Conservation (phyloP, 2,888 invertebrate genomes). For the Masnerella sp. region DNA sequence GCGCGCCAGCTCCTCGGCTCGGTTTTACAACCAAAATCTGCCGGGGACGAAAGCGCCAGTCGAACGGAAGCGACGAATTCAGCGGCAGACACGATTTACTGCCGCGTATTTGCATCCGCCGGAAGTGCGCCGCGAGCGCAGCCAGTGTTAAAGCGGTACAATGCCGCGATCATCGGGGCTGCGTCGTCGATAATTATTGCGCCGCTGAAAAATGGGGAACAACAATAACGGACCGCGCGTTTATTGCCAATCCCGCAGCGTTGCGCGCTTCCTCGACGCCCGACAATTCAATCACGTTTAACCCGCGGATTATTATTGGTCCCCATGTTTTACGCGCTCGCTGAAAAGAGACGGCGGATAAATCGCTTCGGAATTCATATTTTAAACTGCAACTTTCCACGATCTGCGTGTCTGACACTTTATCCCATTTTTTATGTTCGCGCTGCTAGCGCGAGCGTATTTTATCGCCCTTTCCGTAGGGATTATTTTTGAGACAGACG, state of each 20-base stretch:
- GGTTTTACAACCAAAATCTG: constrained; percentile 49
- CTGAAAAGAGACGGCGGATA: constrained; percentile 32
- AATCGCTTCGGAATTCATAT: constrained; percentile 41
- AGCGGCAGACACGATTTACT: constrained; percentile 48
- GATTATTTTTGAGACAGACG: constrained; percentile 3
- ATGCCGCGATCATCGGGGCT: constrained; percentile 37
- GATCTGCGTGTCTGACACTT: constrained; percentile 16
- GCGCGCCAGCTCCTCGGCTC: constrained; percentile 47
- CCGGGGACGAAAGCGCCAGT: too few species aligned
- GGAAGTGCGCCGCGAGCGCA: constrained; percentile 48
- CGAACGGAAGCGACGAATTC: constrained; percentile 74
- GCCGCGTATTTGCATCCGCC: constrained; percentile 48
- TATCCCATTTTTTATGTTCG: constrained; percentile 20
- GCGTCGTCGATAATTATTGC: constrained; percentile 46
- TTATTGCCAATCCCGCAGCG: constrained; percentile 36
- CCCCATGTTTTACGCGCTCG: constrained; percentile 37
- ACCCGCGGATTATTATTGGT: constrained; percentile 50
- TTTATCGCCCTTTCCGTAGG: constrained; percentile 7
- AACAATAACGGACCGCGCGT: constrained; percentile 36
- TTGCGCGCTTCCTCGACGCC: constrained; percentile 28
- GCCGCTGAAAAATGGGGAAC: constrained; percentile 34
- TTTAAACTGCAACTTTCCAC: constrained; percentile 35
- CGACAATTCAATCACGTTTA: constrained; percentile 54
- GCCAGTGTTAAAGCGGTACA: constrained; percentile 47
- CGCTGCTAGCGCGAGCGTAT: not conserved